These are phyloP conservation scores for Desmodus rotundus DNA, from an alignment of 2,113 vertebrate genomes.

Conservation along the genomic window DNA sequence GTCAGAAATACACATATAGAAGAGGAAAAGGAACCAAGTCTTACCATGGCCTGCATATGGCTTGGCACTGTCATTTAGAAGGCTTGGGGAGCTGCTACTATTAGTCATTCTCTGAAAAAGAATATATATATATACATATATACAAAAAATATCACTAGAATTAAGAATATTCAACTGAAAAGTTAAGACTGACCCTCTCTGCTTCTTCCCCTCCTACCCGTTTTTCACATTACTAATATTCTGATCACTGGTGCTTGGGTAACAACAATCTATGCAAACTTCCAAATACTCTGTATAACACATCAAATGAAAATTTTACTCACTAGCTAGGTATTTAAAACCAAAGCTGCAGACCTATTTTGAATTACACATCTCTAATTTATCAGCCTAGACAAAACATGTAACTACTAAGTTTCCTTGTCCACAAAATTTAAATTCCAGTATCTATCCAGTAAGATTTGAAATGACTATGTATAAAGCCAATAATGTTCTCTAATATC, in stretches of 20 bases:
- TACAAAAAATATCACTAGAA: not conserved
- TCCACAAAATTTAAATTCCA: not conserved
- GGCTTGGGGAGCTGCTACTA: slow-evolving; percentile 98
- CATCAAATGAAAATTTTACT: slow-evolving; percentile 12
- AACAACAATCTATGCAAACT: not conserved
- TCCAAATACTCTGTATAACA: not conserved
- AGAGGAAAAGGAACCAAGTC: slow-evolving; percentile 43
- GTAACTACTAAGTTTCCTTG: not conserved
- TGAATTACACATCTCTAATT: not conserved
- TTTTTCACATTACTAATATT: not conserved
- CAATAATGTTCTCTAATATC: not conserved
- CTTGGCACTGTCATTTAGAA: slow-evolving; percentile 99
- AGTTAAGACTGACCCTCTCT: not conserved
- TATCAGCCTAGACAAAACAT: not conserved
- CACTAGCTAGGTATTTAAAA: not conserved
- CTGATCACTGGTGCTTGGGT: not conserved
- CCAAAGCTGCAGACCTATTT: not conserved
- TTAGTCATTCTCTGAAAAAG: slow-evolving; percentile 94
- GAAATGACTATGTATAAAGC: not conserved
- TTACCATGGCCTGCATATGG: slow-evolving; percentile 94
- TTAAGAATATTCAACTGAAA: not conserved
- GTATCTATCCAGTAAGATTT: not conserved
- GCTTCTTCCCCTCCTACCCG: not conserved
- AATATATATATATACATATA: slow-evolving; percentile 34
- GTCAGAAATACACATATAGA: not conserved